phyloP scores from a whole-genome alignment of 2,797 vertebrate species.

The Etheostoma nigrum region DNA sequence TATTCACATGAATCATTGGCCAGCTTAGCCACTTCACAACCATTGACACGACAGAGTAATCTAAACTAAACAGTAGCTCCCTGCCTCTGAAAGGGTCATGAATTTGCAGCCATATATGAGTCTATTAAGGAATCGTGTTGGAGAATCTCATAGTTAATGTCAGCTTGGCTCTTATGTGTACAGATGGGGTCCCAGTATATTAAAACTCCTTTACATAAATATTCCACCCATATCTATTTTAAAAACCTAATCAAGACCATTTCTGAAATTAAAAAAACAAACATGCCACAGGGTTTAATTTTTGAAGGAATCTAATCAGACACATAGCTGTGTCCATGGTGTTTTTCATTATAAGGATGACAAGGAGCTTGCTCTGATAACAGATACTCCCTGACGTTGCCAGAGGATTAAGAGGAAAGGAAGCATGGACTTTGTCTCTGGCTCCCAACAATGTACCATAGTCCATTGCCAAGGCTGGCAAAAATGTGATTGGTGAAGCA shows the following conservation, averaged over 20 bases:
- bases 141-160: conserved; percentile 14
- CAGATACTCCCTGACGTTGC: conserved; percentile 57
- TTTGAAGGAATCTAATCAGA: conserved; percentile 63
- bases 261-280: conserved; percentile 24
- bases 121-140: conserved; percentile 10
- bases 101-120: not conserved
- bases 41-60: conserved; percentile 33
- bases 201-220: conserved; percentile 2
- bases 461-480: conserved; percentile 45
- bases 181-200: conserved; percentile 5
- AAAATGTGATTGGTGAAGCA: conserved; percentile 43
- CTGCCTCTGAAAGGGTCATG: not conserved
- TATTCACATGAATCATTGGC: conserved; percentile 46
- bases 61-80: not conserved
- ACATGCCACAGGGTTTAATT: conserved; percentile 39
- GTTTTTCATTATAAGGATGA: conserved; percentile 65
- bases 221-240: conserved; percentile 27
- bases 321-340: conserved; percentile 32
- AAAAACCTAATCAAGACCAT: conserved; percentile 33
- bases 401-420: conserved; percentile 44
- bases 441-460: conserved; percentile 25
- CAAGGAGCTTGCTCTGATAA: conserved; percentile 42
- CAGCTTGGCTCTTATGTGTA: conserved; percentile 1
- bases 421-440: conserved; percentile 48
- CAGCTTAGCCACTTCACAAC: conserved; percentile 31